These are phyloP conservation scores for Apteryx mantelli DNA, from an alignment of 2,113 vertebrate genomes.

Conservation along the genomic window DNA sequence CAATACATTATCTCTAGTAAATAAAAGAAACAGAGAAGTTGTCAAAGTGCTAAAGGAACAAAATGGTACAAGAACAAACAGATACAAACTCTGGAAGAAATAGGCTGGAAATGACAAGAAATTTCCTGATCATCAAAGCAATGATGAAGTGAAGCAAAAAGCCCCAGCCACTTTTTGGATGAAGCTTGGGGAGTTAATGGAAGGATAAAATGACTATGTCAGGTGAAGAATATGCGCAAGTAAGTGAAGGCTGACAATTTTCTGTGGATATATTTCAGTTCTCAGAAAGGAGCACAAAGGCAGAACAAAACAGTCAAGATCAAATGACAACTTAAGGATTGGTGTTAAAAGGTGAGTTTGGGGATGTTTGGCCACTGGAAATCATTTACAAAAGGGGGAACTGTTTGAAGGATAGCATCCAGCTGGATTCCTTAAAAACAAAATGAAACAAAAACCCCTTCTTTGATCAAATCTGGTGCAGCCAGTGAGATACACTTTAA, in stretches of 20 bases:
- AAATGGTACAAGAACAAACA: background rate
- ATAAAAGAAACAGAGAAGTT: background rate
- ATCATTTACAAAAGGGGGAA: background rate
- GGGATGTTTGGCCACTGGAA: background rate
- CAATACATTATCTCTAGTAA: background rate
- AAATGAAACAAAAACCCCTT: background rate
- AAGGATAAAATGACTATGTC: background rate
- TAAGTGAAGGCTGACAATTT: background rate
- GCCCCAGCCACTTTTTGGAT: background rate
- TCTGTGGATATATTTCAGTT: background rate
- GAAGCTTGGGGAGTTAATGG: background rate
- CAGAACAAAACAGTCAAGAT: background rate
- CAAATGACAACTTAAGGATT: background rate
- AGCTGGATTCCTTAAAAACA: background rate
- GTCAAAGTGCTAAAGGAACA: background rate
- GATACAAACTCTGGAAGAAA: background rate
- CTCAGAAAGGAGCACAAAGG: background rate
- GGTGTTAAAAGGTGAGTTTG: background rate
- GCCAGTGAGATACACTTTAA: background rate
- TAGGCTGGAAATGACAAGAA: background rate
- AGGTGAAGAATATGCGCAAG: background rate
- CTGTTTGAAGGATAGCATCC: background rate
- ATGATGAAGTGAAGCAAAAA: background rate
- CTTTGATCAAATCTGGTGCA: background rate
- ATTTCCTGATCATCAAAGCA: background rate